A percentile compares a stretch with the other conserved stretches of the same genome.
These are phyloP conservation scores for Serripes groenlandicus DNA, from an alignment of 2,888 invertebrate species.

Conservation along the genomic window DNA sequence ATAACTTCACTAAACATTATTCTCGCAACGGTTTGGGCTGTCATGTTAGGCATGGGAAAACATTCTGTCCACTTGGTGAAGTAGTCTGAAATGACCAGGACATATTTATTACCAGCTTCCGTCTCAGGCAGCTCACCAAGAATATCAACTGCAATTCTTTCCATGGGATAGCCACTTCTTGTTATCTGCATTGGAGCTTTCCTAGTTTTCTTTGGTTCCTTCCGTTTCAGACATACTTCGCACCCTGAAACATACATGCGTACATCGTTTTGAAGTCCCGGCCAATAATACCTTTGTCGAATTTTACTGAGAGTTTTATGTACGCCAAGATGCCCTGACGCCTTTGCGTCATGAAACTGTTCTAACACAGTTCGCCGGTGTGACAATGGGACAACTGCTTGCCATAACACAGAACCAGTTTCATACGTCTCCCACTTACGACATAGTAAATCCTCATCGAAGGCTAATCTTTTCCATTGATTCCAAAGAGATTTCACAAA, in stretches of 20 bases:
- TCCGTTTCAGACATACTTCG: background rate
- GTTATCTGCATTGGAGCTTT: slow-evolving; percentile 41
- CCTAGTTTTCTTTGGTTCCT: slow-evolving; percentile 3
- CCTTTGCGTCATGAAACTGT: background rate
- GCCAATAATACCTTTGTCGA: slow-evolving; percentile 18
- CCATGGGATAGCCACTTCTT: background rate
- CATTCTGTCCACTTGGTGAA: slow-evolving; percentile 4
- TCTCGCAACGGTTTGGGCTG: slow-evolving; percentile 28
- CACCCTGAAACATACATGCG: background rate
- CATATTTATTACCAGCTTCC: slow-evolving; percentile 37
- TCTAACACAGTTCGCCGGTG: background rate
- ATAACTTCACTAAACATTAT: slow-evolving; percentile 39
- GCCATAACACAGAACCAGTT: slow-evolving; percentile 11
- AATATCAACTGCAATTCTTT: slow-evolving; percentile 37
- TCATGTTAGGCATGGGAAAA: slow-evolving; percentile 1
- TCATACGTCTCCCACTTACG: slow-evolving; percentile 34
- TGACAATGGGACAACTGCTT: background rate
- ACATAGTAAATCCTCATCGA: slow-evolving; percentile 53
- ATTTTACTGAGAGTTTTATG: slow-evolving; percentile 40
- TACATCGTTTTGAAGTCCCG: background rate
- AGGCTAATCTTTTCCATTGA: slow-evolving; percentile 61
- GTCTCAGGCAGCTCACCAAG: slow-evolving; percentile 43
- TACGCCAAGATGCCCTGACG: slow-evolving; percentile 9
- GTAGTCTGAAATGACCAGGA: slow-evolving; percentile 30
- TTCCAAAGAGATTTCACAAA: slow-evolving; percentile 54